Evolutionary conservation across 2,888 invertebrate genomes (phyloP).

Genomic region (Calliphora vomitoria): DNA sequence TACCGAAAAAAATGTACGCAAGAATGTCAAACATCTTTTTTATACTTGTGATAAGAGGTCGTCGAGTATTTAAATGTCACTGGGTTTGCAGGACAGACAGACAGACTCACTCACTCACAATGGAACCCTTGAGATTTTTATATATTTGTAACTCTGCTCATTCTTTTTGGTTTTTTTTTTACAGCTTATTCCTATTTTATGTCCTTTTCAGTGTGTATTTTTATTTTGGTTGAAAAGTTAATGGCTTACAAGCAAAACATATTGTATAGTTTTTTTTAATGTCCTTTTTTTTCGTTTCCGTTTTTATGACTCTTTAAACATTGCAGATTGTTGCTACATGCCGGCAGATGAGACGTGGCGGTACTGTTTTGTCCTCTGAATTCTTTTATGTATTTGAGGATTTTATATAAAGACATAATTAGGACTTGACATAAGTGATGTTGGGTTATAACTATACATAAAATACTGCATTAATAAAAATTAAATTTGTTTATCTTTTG

Average conservation of each 20-base stretch:
- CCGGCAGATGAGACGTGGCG: neutral
- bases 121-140: neutral
- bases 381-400: neutral
- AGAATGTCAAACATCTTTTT: slow-evolving; percentile 64
- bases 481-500: neutral
- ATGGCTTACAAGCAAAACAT: slow-evolving; percentile 11
- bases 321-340: neutral
- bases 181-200: neutral
- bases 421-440: neutral
- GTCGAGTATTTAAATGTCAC: slow-evolving; percentile 60
- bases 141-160: neutral
- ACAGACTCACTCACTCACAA: neutral
- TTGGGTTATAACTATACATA: neutral
- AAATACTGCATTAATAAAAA: neutral
- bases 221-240: slow-evolving; percentile 5
- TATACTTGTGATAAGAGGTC: slow-evolving; percentile 42
- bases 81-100: slow-evolving; percentile 59
- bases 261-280: slow-evolving; percentile 25
- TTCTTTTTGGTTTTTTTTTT: neutral
- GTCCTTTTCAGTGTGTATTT: neutral
- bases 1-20: slow-evolving; percentile 9
- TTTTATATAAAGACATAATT: neutral
- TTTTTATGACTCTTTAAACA: neutral
- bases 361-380: neutral
- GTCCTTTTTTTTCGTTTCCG: neutral